Conservation (phyloP, 2,888 invertebrate species). For the Lydus trimaculatus region DNA sequence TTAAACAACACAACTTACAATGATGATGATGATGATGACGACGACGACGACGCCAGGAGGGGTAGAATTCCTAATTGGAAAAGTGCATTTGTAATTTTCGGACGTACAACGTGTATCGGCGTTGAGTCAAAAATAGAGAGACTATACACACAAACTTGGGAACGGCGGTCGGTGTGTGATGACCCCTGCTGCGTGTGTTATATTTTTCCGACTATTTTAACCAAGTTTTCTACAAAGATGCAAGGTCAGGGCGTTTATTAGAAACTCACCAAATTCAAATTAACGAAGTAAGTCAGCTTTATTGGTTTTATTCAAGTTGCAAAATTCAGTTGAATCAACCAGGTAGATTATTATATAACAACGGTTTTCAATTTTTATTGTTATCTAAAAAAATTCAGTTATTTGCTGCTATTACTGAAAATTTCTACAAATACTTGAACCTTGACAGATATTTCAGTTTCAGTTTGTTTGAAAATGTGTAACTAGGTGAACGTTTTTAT, state of each 20-base stretch:
- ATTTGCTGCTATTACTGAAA: not conserved
- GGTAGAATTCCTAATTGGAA: conserved; percentile 1
- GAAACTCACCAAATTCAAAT: not conserved
- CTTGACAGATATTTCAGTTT: not conserved
- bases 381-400: not conserved
- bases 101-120: not conserved
- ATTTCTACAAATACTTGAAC: too few relatives aligned
- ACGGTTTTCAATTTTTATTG: not conserved
- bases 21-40: too few relatives aligned
- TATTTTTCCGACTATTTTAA: not conserved
- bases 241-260: not conserved
- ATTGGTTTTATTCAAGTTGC: not conserved
- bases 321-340: not conserved
- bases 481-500: not conserved
- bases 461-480: not conserved
- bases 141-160: not conserved
- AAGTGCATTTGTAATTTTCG: not conserved
- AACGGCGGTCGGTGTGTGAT: too few relatives aligned
- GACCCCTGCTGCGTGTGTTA: not conserved
- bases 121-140: not conserved
- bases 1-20: not conserved
- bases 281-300: not conserved
- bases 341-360: too few relatives aligned
- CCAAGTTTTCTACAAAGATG: not conserved
- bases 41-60: not conserved